Evolutionary conservation across 1,140 invertebrate genomes (phyloP), one percentile per base, ranked within the genome.

Genomic region (Ceratina japonica): DNA sequence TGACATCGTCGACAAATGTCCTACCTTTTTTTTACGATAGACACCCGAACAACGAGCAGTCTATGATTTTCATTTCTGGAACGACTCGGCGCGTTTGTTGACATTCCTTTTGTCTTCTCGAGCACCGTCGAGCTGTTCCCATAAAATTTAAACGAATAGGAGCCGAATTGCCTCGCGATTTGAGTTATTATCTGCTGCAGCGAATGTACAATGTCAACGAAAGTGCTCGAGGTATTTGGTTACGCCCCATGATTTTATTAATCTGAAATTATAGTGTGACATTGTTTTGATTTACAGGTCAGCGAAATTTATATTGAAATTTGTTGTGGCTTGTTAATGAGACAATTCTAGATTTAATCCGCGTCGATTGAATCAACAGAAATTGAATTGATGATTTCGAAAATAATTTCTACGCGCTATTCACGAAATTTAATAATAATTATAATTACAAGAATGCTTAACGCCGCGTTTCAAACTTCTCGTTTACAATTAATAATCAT

Each of bases 161-260:
- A 27, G 20, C n/a, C 13, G 31, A 59, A 22, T 20, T 54, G 66
- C 18, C 20, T 58, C 24, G 37, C 56, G 20, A 44, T 24, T 4
- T 44, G 69, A 59, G 59, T 44, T 59, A 71, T 71, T 71, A 71
- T 27, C 52, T 71, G 8, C 20, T n/a, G 69, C 20, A 12, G 15
- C 27, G 56, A 16, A 31, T 7, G 27, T 37, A 31, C 22, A 66
- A 20, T 66, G 15, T n/a, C n/a, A 3, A 56, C 54, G 15, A 56
- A n/a, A 56, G 54, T 16, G 54, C 1, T 10, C 37, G 37, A 44
- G 37, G 27, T 31, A 31, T 44, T 44, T 10, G 5, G 3, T 44
- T 44, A 44, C 3, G 5, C 5, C 37, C 37, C 10, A 10, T 7
- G 37, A 0, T 44, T 44, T 44, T 44, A 44, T 44, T 44, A 8